These are phyloP conservation scores for Tetropium fuscum DNA, from an alignment of 2,888 invertebrate genomes.

Conservation along the genomic window DNA sequence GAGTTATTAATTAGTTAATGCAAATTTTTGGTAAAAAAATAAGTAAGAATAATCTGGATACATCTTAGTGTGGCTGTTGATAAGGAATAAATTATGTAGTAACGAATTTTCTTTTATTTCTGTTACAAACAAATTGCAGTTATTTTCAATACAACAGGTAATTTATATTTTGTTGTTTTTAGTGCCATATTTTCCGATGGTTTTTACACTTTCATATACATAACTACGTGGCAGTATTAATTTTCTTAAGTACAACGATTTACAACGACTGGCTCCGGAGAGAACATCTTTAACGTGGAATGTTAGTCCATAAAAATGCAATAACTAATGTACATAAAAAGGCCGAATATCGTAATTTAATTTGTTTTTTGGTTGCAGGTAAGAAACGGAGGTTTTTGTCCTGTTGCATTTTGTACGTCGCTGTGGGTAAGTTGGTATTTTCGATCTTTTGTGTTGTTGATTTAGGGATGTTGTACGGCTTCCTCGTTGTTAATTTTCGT, in stretches of 20 bases:
- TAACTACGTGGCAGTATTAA: slow-evolving; percentile 49
- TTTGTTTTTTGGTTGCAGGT: slow-evolving; percentile 33
- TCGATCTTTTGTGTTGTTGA: slow-evolving; percentile 30
- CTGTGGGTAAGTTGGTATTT: slow-evolving; percentile 37
- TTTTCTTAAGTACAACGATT: slow-evolving; percentile 55
- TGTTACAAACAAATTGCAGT: slow-evolving; percentile 14
- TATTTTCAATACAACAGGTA: slow-evolving; percentile 15
- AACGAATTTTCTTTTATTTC: neutral
- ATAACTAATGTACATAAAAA: slow-evolving; percentile 53
- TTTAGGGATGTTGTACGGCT: slow-evolving; percentile 33
- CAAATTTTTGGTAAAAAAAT: neutral
- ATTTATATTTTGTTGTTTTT: slow-evolving; percentile 41
- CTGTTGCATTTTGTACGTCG: slow-evolving; percentile 12
- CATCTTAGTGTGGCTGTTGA: neutral
- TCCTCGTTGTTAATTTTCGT: slow-evolving; percentile 40
- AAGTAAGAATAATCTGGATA: neutral
- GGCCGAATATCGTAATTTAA: slow-evolving; percentile 31
- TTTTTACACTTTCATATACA: slow-evolving; percentile 43
- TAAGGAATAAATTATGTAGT: neutral
- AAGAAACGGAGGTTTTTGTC: slow-evolving; percentile 22
- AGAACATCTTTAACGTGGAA: slow-evolving; percentile 50
- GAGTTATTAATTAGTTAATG: neutral
- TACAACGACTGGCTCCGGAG: slow-evolving; percentile 48
- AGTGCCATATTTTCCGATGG: slow-evolving; percentile 40
- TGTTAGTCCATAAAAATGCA: slow-evolving; percentile 58